Conservation (phyloP, 92 coral and sea anemone species). For the Siderastrea radians region DNA sequence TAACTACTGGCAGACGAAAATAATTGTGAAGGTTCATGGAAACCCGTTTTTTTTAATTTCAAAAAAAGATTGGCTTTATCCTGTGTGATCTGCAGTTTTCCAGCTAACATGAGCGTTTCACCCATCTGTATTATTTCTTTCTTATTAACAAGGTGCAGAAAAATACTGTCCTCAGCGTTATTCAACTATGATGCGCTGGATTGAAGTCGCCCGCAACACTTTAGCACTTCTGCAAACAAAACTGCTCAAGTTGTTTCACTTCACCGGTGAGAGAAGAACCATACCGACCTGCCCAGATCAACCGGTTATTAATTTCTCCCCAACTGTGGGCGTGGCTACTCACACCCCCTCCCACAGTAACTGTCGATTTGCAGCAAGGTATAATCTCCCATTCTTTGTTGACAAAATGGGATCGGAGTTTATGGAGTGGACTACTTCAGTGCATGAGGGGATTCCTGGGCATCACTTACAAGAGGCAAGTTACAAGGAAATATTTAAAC, state of each 20-base stretch:
- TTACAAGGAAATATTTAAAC: constrained; percentile 64
- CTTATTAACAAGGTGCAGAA: constrained; percentile 9
- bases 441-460: constrained; percentile 85
- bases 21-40: no score
- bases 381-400: constrained; percentile 77
- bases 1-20: no score
- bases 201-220: constrained; percentile 47
- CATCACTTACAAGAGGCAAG: constrained; percentile 78
- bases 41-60: no score
- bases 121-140: neutral
- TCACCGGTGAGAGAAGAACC: constrained; percentile 66
- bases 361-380: constrained; percentile 58
- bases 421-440: constrained; percentile 73
- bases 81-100: no score
- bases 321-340: constrained; percentile 60
- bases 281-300: constrained; percentile 64
- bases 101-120: no score
- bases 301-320: constrained; percentile 59
- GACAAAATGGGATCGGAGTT: constrained; percentile 78
- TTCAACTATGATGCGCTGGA: constrained; percentile 68
- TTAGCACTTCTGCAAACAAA: constrained; percentile 36
- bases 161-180: constrained; percentile 63
- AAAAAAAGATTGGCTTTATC: no score
- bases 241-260: constrained; percentile 43
- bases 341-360: constrained; percentile 45